Evolutionary conservation across 2,797 vertebrate species (phyloP).

Genomic region (Clangula hyemalis): DNA sequence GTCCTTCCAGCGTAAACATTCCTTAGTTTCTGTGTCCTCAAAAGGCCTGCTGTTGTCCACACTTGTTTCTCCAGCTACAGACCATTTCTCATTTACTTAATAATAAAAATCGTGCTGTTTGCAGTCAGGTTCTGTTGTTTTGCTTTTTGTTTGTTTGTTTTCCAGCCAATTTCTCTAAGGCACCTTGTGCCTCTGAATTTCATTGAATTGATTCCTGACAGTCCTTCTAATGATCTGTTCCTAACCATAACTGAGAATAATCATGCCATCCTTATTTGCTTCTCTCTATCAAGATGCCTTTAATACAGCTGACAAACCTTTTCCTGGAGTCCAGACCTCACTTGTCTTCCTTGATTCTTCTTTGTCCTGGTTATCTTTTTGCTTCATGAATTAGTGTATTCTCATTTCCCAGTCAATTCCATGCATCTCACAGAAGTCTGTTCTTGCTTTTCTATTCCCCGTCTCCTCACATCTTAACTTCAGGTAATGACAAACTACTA

Average conservation of each 20-base stretch:
- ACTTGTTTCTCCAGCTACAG: not conserved
- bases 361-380: not conserved
- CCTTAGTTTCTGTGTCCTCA: slow-evolving; percentile 6
- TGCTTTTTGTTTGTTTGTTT: not conserved
- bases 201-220: not conserved
- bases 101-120: not conserved
- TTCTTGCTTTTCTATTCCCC: not conserved
- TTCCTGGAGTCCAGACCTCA: not conserved
- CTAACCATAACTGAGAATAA: not conserved
- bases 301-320: not conserved
- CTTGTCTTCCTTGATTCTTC: not conserved
- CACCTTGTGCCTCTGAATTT: not conserved
- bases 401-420: not conserved
- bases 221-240: not conserved
- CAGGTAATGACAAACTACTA: not conserved
- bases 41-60: not conserved
- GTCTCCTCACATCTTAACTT: not conserved
- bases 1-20: not conserved
- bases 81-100: not conserved
- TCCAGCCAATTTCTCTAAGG: not conserved
- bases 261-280: not conserved
- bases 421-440: not conserved
- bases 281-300: not conserved
- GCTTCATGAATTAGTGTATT: not conserved
- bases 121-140: not conserved